Percentiles rank a stretch among this genome's conserved stretches.
phyloP scores from a whole-genome alignment of 2,797 vertebrate species.

The Neosilurus mollespiculum region DNA sequence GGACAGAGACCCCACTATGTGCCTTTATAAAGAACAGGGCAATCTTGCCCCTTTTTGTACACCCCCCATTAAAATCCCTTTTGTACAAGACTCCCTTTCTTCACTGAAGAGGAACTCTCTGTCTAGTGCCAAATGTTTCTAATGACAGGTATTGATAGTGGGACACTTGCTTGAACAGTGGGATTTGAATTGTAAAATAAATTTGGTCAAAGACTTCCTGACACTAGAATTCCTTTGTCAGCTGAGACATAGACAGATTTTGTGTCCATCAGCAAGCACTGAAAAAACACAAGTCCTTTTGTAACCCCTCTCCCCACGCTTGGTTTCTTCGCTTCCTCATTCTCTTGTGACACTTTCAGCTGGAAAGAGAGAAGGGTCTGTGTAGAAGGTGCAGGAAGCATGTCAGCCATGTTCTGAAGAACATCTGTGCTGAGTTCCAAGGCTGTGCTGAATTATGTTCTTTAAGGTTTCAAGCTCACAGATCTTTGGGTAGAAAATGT shows the following conservation, averaged over 20 bases:
- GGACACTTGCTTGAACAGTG: constrained; percentile 89
- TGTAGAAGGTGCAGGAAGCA: constrained; percentile 2
- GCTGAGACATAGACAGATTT: constrained; percentile 80
- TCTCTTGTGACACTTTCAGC: constrained; percentile 31
- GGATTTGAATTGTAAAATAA: constrained; percentile 91
- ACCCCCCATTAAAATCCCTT: constrained; percentile 81
- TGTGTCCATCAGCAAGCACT: constrained; percentile 81
- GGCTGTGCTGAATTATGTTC: constrained; percentile 3
- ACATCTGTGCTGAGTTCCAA: constrained; percentile 6
- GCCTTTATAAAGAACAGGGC: constrained; percentile 62
- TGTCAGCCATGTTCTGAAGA: background rate
- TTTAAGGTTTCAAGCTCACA: constrained; percentile 22
- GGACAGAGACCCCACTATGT: constrained; percentile 90
- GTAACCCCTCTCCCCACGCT: background rate
- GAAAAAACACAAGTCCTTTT: constrained; percentile 68
- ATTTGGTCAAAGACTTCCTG: constrained; percentile 80
- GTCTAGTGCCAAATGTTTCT: constrained; percentile 92
- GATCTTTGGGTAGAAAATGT: constrained; percentile 21
- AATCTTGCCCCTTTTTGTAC: constrained; percentile 64
- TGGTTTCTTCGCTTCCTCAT: constrained; percentile 22
- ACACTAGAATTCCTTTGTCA: constrained; percentile 90
- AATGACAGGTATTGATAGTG: constrained; percentile 88
- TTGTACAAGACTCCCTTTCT: constrained; percentile 93
- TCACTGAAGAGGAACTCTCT: constrained; percentile 94
- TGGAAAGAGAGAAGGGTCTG: constrained; percentile 8